Conservation (phyloP, 1,140 invertebrate genomes). For the Pachyrhynchus sulphureomaculatus region DNA sequence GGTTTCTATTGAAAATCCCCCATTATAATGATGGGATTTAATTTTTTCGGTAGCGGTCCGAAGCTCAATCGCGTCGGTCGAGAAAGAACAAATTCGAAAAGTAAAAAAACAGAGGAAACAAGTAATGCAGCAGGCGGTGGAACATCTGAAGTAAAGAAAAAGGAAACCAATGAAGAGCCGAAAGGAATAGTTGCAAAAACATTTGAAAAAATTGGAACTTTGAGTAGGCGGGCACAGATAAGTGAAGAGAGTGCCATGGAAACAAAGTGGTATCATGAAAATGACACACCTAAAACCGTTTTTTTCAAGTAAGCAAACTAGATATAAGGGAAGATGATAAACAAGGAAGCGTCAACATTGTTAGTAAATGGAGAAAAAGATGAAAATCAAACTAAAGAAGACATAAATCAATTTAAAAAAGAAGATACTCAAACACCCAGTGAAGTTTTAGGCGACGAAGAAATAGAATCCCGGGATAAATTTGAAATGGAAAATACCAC, state of each 20-base stretch:
- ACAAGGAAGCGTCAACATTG: neutral
- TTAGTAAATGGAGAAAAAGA: too few relatives aligned
- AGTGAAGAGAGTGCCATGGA: too few relatives aligned
- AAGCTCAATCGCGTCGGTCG: conserved; percentile 12
- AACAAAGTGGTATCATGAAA: too few relatives aligned
- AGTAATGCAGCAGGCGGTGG: neutral
- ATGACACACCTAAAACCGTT: too few relatives aligned
- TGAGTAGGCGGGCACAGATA: too few relatives aligned
- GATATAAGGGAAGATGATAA: too few relatives aligned
- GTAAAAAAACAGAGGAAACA: neutral
- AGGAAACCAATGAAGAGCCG: neutral
- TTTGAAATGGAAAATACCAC: conserved; percentile 17
- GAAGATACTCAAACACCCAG: neutral
- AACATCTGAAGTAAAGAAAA: neutral
- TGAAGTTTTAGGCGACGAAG: neutral
- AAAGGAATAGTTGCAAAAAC: neutral
- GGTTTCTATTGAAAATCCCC: neutral
- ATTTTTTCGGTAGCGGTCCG: conserved; percentile 17
- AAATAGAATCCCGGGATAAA: conserved; percentile 15
- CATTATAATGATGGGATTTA: conserved; percentile 23
- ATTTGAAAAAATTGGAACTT: too few relatives aligned
- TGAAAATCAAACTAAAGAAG: too few relatives aligned
- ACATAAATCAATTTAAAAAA: too few relatives aligned
- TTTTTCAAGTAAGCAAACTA: too few relatives aligned
- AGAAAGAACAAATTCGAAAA: neutral